Evolutionary conservation across 2,113 vertebrate genomes (phyloP), one percentile per base, ranked within the genome.

Genomic region (Oriolus oriolus): DNA sequence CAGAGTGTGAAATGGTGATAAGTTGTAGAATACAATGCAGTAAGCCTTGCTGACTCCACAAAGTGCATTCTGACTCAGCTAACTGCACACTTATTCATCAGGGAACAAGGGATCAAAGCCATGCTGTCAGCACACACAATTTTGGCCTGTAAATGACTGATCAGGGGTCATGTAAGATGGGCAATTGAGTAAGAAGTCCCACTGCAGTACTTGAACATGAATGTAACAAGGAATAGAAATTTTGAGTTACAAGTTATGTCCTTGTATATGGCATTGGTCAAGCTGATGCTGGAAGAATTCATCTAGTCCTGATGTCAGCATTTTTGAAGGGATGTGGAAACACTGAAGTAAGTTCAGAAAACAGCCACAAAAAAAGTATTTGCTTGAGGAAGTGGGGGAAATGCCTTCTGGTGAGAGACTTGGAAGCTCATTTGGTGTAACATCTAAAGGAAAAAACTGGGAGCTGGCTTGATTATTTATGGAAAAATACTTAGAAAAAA

Each of bases 311-410:
- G 31, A 18, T 73, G 87, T 87, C 89, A 87, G 78, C 61, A 37
- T 69, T 95, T 97, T 87, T 65, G 61, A 85, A 84, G 27, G 89
- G 84, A 80, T 91, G 33, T 90, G 89, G 89, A 96, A 95, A 96
- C 70, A 89, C 35, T 90, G 84, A 89, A 69, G 84, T 81, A 93
- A 95, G 81, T 93, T 82, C 39, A 88, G 75, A 85, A 91, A 87
- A 80, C 45, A 80, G 45, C 79, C 71, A 82, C 81, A 76, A 73
- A 85, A 79, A 33, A 69, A n/a, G 53, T 37, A n/a, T 88, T 82
- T 95, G 45, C 56, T 82, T 69, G 81, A 93, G 89, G 61, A 96
- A 92, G 91, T 63, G 71, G 59, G 11, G 30, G 30, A 23, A 91
- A 93, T 77, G 53, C 41, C 65, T 68, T 93, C 50, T 93, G 63